Conservation (phyloP, 2,113 vertebrate species). For the Apteryx owenii region DNA sequence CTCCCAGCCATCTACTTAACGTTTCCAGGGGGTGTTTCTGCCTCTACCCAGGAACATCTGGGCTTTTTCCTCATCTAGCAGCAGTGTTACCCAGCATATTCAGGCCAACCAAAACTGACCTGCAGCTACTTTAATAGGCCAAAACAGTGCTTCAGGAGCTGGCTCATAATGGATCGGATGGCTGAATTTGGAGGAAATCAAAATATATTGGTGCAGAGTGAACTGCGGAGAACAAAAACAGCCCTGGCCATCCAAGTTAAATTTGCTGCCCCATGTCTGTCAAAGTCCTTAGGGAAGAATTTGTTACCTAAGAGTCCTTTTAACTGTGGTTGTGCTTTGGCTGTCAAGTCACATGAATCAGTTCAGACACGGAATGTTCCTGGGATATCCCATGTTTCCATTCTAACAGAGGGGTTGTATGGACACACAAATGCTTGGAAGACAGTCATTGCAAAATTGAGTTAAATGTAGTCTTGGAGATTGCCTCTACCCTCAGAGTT, state of each 20-base stretch:
- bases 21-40: not conserved
- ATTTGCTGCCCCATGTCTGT: not conserved
- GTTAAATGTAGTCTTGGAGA: not conserved
- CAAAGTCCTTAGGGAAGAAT: not conserved
- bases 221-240: not conserved
- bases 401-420: not conserved
- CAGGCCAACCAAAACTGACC: not conserved
- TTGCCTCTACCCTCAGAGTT: not conserved
- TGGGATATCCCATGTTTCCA: not conserved
- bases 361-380: not conserved
- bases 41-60: not conserved
- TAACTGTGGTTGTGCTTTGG: not conserved
- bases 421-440: not conserved
- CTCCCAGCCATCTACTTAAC: accelerated
- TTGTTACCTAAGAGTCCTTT: not conserved
- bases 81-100: not conserved
- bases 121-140: not conserved
- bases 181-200: not conserved
- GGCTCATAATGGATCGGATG: not conserved
- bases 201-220: not conserved
- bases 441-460: not conserved
- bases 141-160: not conserved
- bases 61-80: not conserved
- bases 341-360: not conserved
- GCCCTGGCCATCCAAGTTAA: not conserved